A percentile compares a stretch with the other conserved stretches of the same genome.
Conservation (phyloP, 1,140 invertebrate species). For the Heliconius hewitsoni region DNA sequence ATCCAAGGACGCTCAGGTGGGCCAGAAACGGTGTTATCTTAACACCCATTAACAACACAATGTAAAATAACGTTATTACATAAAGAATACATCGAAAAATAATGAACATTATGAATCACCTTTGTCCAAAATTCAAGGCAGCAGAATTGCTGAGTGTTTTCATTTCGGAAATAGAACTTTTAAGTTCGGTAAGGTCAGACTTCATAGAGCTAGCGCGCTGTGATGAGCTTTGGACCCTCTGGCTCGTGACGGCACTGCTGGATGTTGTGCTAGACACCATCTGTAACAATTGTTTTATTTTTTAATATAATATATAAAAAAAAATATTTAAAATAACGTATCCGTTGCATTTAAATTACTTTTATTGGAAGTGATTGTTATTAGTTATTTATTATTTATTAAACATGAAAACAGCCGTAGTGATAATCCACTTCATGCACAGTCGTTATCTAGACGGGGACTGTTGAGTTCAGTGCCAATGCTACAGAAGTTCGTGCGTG, state of each 20-base stretch:
- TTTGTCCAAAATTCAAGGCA: conserved; percentile 80
- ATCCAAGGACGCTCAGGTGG: conserved; percentile 78
- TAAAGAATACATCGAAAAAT: conserved; percentile 48
- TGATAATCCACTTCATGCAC: conserved; percentile 52
- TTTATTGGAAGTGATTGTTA: not conserved
- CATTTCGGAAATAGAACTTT: conserved; percentile 90
- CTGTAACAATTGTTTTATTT: conserved; percentile 51
- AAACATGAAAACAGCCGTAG: not conserved
- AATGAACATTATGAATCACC: conserved; percentile 59
- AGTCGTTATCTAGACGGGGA: conserved; percentile 74
- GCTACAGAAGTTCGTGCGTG: conserved; percentile 62
- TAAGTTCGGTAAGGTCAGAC: conserved; percentile 88
- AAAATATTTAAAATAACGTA: not conserved
- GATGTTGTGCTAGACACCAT: conserved; percentile 82
- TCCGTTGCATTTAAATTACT: not conserved
- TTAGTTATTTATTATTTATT: not conserved
- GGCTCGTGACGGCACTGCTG: conserved; percentile 82
- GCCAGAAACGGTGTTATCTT: conserved; percentile 65
- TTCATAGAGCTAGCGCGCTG: conserved; percentile 85
- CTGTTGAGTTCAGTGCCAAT: conserved; percentile 77
- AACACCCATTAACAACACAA: conserved; percentile 60
- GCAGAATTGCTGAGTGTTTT: conserved; percentile 82
- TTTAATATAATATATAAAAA: not conserved
- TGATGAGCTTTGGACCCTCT: conserved; percentile 80
- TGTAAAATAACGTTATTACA: conserved; percentile 48